Conservation (phyloP, 2,888 invertebrate species). For the Spialia ferax region DNA sequence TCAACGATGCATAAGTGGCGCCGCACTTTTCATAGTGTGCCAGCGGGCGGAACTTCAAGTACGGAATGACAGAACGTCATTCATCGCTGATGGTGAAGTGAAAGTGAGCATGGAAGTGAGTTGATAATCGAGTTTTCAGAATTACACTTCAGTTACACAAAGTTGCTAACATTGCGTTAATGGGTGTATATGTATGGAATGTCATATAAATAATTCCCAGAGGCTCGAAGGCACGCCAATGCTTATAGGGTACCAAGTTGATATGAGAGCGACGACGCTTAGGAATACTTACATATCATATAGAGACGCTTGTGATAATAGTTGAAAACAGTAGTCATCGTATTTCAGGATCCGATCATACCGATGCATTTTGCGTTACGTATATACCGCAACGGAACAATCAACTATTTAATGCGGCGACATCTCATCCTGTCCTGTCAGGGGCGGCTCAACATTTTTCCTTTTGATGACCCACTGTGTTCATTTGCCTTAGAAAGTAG, state of each 20-base stretch:
- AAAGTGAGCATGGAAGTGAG: too few species aligned
- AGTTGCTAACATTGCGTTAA: too few species aligned
- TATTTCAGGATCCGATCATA: constrained; percentile 92
- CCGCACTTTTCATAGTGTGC: too few species aligned
- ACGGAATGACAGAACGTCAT: too few species aligned
- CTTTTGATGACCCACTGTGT: constrained; percentile 98
- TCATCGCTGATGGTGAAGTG: too few species aligned
- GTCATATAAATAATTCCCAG: background rate
- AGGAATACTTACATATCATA: constrained; percentile 22
- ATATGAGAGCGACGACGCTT: background rate
- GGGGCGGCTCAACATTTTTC: constrained; percentile 97
- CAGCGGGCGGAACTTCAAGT: too few species aligned
- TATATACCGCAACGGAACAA: constrained; percentile 97
- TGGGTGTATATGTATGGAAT: background rate
- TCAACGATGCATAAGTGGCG: too few species aligned
- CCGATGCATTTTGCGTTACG: constrained; percentile 97
- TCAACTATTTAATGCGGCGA: constrained; percentile 97
- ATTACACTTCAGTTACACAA: too few species aligned
- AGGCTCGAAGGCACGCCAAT: background rate
- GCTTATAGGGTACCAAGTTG: background rate
- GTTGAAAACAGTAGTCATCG: constrained; percentile 46
- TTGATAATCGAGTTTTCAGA: too few species aligned
- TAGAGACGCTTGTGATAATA: constrained; percentile 36
- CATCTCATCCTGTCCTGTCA: constrained; percentile 97
- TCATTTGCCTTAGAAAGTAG: constrained; percentile 98